Base-by-base conservation (phyloP, 2,797 vertebrate species). In the Sciurus vulgaris region DNA sequence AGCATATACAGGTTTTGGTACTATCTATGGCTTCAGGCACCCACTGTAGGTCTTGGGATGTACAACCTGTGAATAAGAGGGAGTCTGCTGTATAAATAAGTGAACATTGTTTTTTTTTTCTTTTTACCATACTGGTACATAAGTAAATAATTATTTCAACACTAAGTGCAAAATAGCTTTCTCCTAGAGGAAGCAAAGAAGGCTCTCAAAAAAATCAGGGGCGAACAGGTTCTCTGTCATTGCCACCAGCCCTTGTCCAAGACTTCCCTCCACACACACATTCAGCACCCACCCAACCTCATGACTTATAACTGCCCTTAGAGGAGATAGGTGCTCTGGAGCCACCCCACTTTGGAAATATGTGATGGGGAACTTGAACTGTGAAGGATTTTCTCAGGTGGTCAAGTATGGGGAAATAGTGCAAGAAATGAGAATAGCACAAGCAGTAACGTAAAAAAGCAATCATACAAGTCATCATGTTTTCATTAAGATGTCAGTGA, bases 171-270 rank as follows among this genome's bases (percentile, higher is more conserved):
- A 28, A 78, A 5, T 35, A 30, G 61, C 24, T 95, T 72, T 70
- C 12, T 49, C 13, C 54, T 35, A 44, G 44, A 38, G 6, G n/a
- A 86, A 41, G 11, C 18, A 15, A 33, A 85, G 38, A 81, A 79
- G 38, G 8, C 4, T 35, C 28, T 86, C 10, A 38, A 38, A 59
- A 70, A 76, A 24, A 41, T 8, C 12, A 47, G 5, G 15, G 1
- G 13, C 6, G 54, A 28, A 15, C 1, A 1, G 11, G 44, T 4
- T 56, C 2, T 30, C 18, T n/a, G 7, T 47, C 10, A 2, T 38
- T 56, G 44, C 7, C 4, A 74, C 2, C 3, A 38, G 33, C 11
- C 33, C 1, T 54, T 51, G 7, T 47, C 26, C 1, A 15, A 26
- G 38, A 33, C 17, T 54, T 18, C 49, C 35, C 8, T 59, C 17